phyloP scores from a whole-genome alignment of 2,797 vertebrate species.

The Cyclopterus lumpus region DNA sequence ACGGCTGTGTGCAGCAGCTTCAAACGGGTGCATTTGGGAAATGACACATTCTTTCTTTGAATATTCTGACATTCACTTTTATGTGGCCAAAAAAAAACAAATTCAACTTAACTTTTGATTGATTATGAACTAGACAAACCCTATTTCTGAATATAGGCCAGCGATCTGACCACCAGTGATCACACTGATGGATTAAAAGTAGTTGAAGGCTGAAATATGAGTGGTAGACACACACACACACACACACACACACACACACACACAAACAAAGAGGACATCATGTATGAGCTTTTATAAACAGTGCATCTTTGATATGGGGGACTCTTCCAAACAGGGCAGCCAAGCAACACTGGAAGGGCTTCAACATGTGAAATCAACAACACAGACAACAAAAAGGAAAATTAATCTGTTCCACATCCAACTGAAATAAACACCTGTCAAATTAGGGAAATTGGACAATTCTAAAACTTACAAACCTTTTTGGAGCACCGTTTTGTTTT shows the following conservation, averaged over 20 bases:
- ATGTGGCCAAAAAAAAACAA: neutral
- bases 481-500: slow-evolving; percentile 4
- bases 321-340: slow-evolving; percentile 15
- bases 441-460: slow-evolving; percentile 11
- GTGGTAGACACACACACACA: neutral
- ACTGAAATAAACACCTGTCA: slow-evolving; percentile 8
- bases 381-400: neutral
- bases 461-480: neutral
- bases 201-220: neutral
- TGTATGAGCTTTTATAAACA: slow-evolving; percentile 9
- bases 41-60: slow-evolving; percentile 2
- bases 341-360: slow-evolving; percentile 19
- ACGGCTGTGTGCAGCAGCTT: slow-evolving; percentile 8
- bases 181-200: neutral
- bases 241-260: neutral
- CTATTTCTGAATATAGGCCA: neutral
- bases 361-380: slow-evolving; percentile 24
- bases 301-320: slow-evolving; percentile 14
- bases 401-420: slow-evolving; percentile 42
- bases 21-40: neutral
- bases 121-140: neutral
- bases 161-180: neutral
- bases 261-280: neutral
- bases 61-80: neutral
- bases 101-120: neutral